Percentiles rank a stretch among this genome's conserved stretches.
Conservation (phyloP, 1,140 invertebrate genomes). For the Oedothorax gibbosus region DNA sequence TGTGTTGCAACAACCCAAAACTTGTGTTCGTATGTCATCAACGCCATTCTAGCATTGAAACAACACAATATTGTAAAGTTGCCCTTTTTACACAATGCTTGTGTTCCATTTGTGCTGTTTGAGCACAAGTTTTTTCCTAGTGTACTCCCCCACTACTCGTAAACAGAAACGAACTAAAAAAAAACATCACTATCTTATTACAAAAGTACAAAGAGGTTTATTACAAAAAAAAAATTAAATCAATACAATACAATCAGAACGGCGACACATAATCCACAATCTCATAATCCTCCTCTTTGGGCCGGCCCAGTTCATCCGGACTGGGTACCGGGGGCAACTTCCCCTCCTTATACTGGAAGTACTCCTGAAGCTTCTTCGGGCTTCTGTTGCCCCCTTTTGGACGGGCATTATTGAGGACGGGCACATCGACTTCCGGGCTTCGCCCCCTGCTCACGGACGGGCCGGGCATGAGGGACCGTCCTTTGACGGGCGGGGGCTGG, state of each 20-base stretch:
- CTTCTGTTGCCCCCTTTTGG: slow-evolving; percentile 37
- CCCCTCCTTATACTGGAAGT: slow-evolving; percentile 45
- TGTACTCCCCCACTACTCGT: not conserved
- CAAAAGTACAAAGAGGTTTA: not conserved
- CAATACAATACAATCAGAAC: not conserved
- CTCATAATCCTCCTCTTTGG: slow-evolving; percentile 55
- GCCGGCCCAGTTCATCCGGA: slow-evolving; percentile 41
- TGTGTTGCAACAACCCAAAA: no score
- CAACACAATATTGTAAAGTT: no score
- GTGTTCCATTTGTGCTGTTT: no score
- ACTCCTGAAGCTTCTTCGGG: slow-evolving; percentile 47
- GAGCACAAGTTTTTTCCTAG: not conserved
- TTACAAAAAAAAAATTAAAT: not conserved
- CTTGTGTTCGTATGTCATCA: no score
- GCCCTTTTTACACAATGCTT: no score
- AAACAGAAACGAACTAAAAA: no score
- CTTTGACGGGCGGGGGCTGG: slow-evolving; percentile 72
- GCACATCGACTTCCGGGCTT: slow-evolving; percentile 41
- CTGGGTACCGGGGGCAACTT: slow-evolving; percentile 15
- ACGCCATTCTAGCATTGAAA: no score
- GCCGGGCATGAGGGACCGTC: not conserved
- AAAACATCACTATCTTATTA: not conserved
- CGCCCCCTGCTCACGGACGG: not conserved
- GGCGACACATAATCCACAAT: slow-evolving; percentile 54
- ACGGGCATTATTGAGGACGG: slow-evolving; percentile 50